Conservation (phyloP, 2,888 invertebrate species). For the Ectropis crepuscularia region DNA sequence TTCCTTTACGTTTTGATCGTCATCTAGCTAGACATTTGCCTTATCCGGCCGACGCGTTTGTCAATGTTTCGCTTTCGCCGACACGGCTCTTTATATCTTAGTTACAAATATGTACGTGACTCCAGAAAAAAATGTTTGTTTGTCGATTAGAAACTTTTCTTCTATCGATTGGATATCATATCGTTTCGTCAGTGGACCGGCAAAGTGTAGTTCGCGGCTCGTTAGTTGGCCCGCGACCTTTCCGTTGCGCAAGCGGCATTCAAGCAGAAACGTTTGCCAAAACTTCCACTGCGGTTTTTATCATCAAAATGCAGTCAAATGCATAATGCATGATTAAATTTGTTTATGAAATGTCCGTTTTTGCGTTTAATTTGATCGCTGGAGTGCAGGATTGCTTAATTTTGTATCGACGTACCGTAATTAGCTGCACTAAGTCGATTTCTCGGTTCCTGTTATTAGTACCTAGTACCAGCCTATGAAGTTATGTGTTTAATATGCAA, state of each 20-base stretch:
- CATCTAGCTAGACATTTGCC: slow-evolving; percentile 41
- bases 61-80: slow-evolving; percentile 41
- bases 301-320: slow-evolving; percentile 42
- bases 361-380: slow-evolving; percentile 17
- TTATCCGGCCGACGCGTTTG: slow-evolving; percentile 34
- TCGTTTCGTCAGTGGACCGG: slow-evolving; percentile 62
- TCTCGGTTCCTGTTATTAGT: slow-evolving; percentile 11
- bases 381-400: slow-evolving; percentile 17
- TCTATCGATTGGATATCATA: slow-evolving; percentile 51
- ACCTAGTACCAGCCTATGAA: background rate
- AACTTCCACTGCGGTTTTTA: slow-evolving; percentile 48
- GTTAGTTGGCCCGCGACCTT: slow-evolving; percentile 66
- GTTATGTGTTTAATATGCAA: slow-evolving; percentile 3
- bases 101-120: slow-evolving; percentile 21
- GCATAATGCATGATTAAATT: slow-evolving; percentile 44
- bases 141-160: slow-evolving; percentile 47
- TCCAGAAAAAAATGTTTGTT: slow-evolving; percentile 24
- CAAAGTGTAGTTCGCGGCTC: slow-evolving; percentile 64
- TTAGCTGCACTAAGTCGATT: slow-evolving; percentile 2
- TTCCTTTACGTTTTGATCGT: slow-evolving; percentile 42
- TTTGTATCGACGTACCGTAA: slow-evolving; percentile 14
- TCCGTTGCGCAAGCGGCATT: slow-evolving; percentile 66
- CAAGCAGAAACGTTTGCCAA: slow-evolving; percentile 69
- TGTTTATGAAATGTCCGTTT: slow-evolving; percentile 30
- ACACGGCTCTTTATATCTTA: slow-evolving; percentile 33